Conservation (phyloP, 2,888 invertebrate species). For the Timema podura region DNA sequence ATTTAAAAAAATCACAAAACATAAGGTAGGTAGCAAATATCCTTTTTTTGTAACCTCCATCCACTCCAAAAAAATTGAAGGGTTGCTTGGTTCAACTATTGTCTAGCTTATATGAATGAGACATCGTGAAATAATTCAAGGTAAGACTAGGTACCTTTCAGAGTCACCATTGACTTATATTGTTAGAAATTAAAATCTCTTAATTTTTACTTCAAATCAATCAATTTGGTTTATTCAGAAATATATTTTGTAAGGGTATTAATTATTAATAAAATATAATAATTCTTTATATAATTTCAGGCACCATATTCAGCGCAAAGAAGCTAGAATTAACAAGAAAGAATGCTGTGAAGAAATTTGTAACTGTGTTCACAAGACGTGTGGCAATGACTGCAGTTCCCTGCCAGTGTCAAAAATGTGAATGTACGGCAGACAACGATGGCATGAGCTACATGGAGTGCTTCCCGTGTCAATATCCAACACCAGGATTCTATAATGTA, state of each 20-base stretch:
- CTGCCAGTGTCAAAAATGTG: constrained; percentile 60
- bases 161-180: too few relatives aligned
- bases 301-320: constrained; percentile 59
- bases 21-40: too few relatives aligned
- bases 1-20: too few relatives aligned
- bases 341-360: constrained; percentile 57
- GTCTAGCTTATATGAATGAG: too few relatives aligned
- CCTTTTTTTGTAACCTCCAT: too few relatives aligned
- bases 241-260: background rate
- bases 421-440: constrained; percentile 62
- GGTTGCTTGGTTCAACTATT: too few relatives aligned
- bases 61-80: too few relatives aligned
- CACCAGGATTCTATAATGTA: constrained; percentile 35
- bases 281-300: constrained; percentile 36
- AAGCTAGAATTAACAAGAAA: constrained; percentile 55
- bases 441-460: constrained; percentile 65
- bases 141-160: too few relatives aligned
- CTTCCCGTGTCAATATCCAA: constrained; percentile 55
- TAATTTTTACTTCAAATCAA: too few relatives aligned
- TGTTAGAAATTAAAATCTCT: too few relatives aligned
- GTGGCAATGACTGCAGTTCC: constrained; percentile 60
- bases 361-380: constrained; percentile 62
- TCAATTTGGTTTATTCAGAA: too few relatives aligned
- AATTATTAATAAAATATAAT: constrained; percentile 8
- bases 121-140: too few relatives aligned